A percentile compares a stretch with the other conserved stretches of the same genome.
phyloP scores from a whole-genome alignment of 2,888 invertebrate genomes.

The Prosopocoilus inquinatus region DNA sequence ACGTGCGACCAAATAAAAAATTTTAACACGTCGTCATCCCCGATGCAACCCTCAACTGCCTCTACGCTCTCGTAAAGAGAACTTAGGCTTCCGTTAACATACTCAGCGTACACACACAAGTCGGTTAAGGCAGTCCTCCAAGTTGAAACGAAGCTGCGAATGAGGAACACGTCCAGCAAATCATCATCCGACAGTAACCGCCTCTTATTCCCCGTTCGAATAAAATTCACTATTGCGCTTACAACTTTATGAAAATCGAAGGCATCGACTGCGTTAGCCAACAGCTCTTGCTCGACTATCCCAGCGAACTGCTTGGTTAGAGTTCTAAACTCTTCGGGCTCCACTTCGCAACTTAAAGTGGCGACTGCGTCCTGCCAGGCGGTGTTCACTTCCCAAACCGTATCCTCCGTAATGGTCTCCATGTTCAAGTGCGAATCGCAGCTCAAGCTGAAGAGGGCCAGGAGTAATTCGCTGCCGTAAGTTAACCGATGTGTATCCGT shows the following conservation, averaged over 20 bases:
- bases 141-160: constrained; percentile 28
- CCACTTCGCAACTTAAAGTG: constrained; percentile 29
- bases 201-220: constrained; percentile 34
- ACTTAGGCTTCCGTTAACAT: constrained; percentile 36
- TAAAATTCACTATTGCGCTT: constrained; percentile 34
- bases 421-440: constrained; percentile 44
- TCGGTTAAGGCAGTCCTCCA: constrained; percentile 25
- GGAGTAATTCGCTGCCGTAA: constrained; percentile 49
- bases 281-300: constrained; percentile 42
- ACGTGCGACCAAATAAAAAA: constrained; percentile 43
- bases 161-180: constrained; percentile 33
- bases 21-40: constrained; percentile 34
- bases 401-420: constrained; percentile 50
- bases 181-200: constrained; percentile 32
- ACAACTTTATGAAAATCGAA: constrained; percentile 21
- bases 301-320: constrained; percentile 41
- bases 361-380: constrained; percentile 59
- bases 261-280: constrained; percentile 17
- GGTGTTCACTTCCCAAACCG: constrained; percentile 57
- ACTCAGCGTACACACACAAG: constrained; percentile 37
- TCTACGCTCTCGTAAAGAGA: constrained; percentile 30
- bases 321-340: constrained; percentile 34
- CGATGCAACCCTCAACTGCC: constrained; percentile 10
- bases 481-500: constrained; percentile 47
- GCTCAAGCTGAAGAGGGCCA: constrained; percentile 52